Evolutionary conservation across 2,888 invertebrate genomes (phyloP), one percentile per base, ranked within the genome.

Genomic region (Agrypnus murinus): DNA sequence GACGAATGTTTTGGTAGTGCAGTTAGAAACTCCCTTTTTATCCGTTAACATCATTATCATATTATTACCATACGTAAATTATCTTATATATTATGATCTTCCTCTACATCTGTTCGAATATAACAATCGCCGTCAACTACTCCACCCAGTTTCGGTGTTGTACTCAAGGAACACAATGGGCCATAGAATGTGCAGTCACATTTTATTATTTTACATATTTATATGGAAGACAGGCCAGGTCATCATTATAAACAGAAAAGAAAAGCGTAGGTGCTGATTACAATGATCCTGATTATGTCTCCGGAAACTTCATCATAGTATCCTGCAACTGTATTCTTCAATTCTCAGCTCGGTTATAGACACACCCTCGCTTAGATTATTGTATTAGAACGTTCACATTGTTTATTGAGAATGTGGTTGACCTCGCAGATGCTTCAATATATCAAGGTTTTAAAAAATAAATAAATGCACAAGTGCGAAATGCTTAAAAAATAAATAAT

Each of bases 371-470:
- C 63, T 63, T 64, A 48, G 63, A 67, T 71, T 67, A 65, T 64
- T 65, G 45, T 40, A 65, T 72, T 72, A 68, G 71, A 68, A 68
- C 68, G 57, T 72, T 67, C 71, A 68, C 71, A 72, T 67, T 72
- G 68, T 71, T 71, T 67, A 72, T 65, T 46, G 66, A 72, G 71
- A 72, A 72, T 72, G 71, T 68, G 46, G 71, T 65, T 65, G 71
- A 67, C 71, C 71, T 72, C 71, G 67, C 45, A 36, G 64, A 65
- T 65, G 38, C 59, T 69, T 69, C 69, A 36, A 67, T 67, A 67
- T 67, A 67, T 67, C 67, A 67, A 67, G 67, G 67, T 60, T 67
- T 25, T 60, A 40, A 45, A 50, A 48, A 53, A 53, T 50, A 55
- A 60, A 67, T 38, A 55, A 58, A 60, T 53, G 60, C 60, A 55